A percentile compares a stretch with the other conserved stretches of the same genome.
Conservation (phyloP, 2,113 vertebrate genomes). For the Upupa epops region DNA sequence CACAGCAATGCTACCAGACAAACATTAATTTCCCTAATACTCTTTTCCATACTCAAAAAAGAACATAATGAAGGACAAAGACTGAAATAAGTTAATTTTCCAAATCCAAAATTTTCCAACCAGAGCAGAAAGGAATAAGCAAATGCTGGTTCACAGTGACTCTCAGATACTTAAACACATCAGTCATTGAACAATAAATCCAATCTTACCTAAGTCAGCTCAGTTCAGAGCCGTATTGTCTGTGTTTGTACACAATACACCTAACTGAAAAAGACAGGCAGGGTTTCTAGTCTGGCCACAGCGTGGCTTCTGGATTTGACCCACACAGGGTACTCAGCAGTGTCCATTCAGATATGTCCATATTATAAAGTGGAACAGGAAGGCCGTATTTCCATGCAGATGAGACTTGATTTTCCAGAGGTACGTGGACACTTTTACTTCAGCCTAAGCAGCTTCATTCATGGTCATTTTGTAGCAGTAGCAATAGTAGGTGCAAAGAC, state of each 20-base stretch:
- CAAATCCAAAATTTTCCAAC: not conserved
- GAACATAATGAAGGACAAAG: not conserved
- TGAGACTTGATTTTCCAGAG: not conserved
- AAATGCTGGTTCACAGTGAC: not conserved
- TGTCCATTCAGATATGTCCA: not conserved
- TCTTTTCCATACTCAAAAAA: slow-evolving; percentile 17
- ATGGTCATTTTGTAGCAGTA: not conserved
- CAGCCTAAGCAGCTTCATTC: not conserved
- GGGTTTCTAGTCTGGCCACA: not conserved
- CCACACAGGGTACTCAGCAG: not conserved
- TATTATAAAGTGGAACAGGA: not conserved
- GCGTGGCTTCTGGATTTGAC: not conserved
- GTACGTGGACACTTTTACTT: not conserved
- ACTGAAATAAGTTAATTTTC: slow-evolving; percentile 34
- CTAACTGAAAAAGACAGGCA: not conserved
- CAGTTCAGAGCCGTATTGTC: not conserved
- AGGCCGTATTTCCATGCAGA: not conserved
- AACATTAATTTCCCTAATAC: slow-evolving; percentile 37
- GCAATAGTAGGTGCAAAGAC: not conserved
- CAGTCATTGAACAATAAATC: not conserved
- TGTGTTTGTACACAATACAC: not conserved
- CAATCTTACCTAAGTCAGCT: not conserved
- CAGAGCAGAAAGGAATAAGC: not conserved
- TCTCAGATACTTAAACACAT: not conserved
- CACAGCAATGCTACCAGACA: slow-evolving; percentile 1